Conservation (phyloP, 2,113 vertebrate species). For the Myocastor coypus region DNA sequence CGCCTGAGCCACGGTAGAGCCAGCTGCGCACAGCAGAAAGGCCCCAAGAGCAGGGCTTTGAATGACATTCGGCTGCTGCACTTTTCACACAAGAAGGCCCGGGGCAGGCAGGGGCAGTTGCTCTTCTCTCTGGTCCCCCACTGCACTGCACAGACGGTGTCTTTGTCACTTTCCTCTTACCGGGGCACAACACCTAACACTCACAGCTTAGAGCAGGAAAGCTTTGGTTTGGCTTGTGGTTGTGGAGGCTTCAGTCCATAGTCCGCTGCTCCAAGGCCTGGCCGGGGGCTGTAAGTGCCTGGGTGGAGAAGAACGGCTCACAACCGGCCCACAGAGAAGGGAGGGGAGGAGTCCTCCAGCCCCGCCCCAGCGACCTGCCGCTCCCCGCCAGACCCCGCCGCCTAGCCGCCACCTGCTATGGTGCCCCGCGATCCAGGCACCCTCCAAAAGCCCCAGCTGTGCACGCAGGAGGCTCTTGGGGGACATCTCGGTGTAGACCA, state of each 20-base stretch:
- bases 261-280: neutral
- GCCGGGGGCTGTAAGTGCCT: too few species aligned
- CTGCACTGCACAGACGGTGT: neutral
- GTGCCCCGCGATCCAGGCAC: neutral
- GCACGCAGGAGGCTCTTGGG: neutral
- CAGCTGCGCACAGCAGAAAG: neutral
- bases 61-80: neutral
- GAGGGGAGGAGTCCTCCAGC: neutral
- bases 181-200: neutral
- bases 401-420: neutral
- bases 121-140: neutral
- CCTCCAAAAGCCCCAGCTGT: neutral
- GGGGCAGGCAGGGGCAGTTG: neutral
- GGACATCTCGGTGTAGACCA: neutral
- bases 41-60: neutral
- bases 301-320: neutral
- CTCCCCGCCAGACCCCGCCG: neutral
- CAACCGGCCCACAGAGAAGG: neutral
- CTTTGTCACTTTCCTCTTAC: neutral
- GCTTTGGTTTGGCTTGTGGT: neutral
- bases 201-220: neutral
- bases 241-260: neutral
- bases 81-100: neutral
- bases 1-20: neutral
- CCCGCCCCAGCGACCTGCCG: neutral